Percentiles rank a stretch among this genome's conserved stretches.
Evolutionary conservation across 2,888 invertebrate species (phyloP).

Genomic region (Dione vanillae): DNA sequence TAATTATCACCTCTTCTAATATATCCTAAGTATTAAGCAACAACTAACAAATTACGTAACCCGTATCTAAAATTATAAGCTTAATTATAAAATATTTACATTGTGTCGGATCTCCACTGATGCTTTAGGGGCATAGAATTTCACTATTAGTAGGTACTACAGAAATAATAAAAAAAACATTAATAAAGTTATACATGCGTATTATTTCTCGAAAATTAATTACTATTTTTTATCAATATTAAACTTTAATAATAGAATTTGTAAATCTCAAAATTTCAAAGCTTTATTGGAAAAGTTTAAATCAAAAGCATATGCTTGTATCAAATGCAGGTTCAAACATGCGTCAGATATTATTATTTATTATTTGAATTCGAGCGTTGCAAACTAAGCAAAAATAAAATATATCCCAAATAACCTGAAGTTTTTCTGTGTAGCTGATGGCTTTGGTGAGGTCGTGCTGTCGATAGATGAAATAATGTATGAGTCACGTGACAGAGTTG

Average conservation of each 20-base stretch:
- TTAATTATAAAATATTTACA: constrained; percentile 25
- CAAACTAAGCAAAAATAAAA: constrained; percentile 45
- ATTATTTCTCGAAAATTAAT: background rate
- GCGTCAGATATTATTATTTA: constrained; percentile 2
- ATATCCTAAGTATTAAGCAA: constrained; percentile 20
- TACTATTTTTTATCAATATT: background rate
- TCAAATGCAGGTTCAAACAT: constrained; percentile 10
- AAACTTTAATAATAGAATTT: background rate
- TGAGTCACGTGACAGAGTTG: constrained; percentile 57
- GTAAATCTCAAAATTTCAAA: background rate
- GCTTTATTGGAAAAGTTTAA: background rate
- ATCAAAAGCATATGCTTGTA: constrained; percentile 6
- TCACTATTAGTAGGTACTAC: constrained; percentile 21
- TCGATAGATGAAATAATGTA: constrained; percentile 77
- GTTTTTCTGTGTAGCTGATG: constrained; percentile 83
- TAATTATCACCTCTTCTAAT: constrained; percentile 9
- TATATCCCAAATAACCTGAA: constrained; percentile 74
- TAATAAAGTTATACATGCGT: constrained; percentile 13
- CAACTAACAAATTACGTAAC: constrained; percentile 19
- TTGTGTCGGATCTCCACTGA: constrained; percentile 17
- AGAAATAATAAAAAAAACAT: background rate
- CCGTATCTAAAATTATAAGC: constrained; percentile 20
- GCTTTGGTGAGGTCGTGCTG: constrained; percentile 83
- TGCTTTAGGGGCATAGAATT: constrained; percentile 17
- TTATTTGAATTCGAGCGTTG: constrained; percentile 21